A percentile compares a stretch with the other conserved stretches of the same genome.
phyloP scores from a whole-genome alignment of 2,113 vertebrate genomes.

The Perca schrenkii region DNA sequence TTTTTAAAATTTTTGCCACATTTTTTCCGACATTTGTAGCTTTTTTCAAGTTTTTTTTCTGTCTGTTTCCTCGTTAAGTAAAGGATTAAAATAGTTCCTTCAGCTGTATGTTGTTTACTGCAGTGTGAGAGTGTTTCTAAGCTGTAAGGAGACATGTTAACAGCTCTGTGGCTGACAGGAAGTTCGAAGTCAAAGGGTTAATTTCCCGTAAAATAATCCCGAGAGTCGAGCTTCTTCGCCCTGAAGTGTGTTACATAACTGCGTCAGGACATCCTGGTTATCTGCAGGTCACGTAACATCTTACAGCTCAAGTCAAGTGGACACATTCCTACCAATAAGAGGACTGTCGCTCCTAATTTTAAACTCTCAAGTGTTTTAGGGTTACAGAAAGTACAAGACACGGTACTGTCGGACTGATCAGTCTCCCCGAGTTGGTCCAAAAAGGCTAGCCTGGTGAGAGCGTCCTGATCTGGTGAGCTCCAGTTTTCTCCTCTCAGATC shows the following conservation, averaged over 20 bases:
- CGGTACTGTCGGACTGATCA: no score
- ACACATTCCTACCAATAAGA: background rate
- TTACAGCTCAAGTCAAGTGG: background rate
- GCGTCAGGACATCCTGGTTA: slow-evolving; percentile 46
- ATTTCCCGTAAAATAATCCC: background rate
- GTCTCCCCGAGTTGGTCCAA: no score
- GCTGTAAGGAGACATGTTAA: background rate
- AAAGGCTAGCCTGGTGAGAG: no score
- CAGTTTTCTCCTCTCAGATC: no score
- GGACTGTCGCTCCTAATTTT: background rate
- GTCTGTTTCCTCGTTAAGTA: background rate
- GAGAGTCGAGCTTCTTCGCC: background rate
- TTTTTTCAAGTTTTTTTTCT: no score
- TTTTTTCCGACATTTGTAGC: no score
- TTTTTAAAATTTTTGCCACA: no score
- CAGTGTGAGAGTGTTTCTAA: background rate
- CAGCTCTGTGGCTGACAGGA: slow-evolving; percentile 15
- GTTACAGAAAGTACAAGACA: background rate
- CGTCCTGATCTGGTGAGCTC: no score
- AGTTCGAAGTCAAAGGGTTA: background rate
- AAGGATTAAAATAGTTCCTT: background rate
- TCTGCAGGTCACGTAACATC: slow-evolving; percentile 42
- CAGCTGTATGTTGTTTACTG: background rate
- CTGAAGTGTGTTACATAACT: slow-evolving; percentile 16
- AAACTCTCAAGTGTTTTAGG: slow-evolving; percentile 4